Evolutionary conservation across 92 coral and sea anemone genomes (phyloP).

Genomic region (Paramuricea clavata): DNA sequence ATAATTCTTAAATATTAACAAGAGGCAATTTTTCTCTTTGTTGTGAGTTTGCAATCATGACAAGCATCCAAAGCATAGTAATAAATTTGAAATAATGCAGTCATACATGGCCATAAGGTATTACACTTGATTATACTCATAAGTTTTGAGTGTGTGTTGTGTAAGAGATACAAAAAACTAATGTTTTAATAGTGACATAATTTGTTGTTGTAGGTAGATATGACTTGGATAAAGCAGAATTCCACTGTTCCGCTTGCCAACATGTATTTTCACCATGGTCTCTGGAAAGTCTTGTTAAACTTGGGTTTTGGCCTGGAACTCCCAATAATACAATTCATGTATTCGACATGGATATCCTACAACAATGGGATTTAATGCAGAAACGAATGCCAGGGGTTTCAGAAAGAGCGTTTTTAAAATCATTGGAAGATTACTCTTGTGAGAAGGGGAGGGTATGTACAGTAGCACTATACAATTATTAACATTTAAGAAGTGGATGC

Average conservation of each 20-base stretch:
- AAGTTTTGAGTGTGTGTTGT: too few relatives aligned
- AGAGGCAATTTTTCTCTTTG: too few relatives aligned
- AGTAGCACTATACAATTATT: too few relatives aligned
- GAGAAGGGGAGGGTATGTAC: conserved; percentile 46
- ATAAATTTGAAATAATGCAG: too few relatives aligned
- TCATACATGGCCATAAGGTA: too few relatives aligned
- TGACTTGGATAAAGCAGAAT: conserved; percentile 27
- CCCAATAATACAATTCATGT: conserved; percentile 36
- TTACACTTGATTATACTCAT: too few relatives aligned
- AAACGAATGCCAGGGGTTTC: conserved; percentile 69
- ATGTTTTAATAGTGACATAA: too few relatives aligned
- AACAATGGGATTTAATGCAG: conserved; percentile 55
- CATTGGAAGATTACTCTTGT: conserved; percentile 53
- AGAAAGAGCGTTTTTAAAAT: conserved; percentile 44
- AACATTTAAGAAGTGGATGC: too few relatives aligned
- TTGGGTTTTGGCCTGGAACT: conserved; percentile 64
- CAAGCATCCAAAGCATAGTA: too few relatives aligned
- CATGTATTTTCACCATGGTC: conserved; percentile 8
- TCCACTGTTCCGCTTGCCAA: conserved; percentile 24
- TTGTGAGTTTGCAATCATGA: too few relatives aligned
- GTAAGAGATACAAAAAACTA: too few relatives aligned
- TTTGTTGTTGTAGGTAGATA: conserved; percentile 1
- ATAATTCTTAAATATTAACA: too few relatives aligned
- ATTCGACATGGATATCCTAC: conserved; percentile 40
- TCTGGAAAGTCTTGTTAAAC: background rate